Base-by-base conservation (phyloP, 2,888 invertebrate species). In the Tuta absoluta region DNA sequence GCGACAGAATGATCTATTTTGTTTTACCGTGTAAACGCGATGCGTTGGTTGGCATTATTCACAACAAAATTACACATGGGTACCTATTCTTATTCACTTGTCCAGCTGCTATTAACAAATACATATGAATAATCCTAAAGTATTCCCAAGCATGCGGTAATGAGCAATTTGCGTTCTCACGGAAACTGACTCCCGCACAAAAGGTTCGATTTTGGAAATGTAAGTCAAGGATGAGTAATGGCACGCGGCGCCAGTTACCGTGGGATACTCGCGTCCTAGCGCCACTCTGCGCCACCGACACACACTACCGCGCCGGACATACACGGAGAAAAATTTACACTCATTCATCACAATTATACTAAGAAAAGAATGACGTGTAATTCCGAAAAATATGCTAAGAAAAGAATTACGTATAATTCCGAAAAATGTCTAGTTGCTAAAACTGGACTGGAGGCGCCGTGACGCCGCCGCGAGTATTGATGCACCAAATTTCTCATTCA, bases 171-270 rank as follows among this genome's bases (percentile, higher is more conserved):
- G 79, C 78, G 85, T 89, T 91, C 89, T 86, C 89, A 89, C 87
- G 87, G 84, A 86, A 86, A 84, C 82, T 74, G 73, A 80, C 77
- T 85, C 81, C 80, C 84, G 84, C 82, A 87, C 85, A 88, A 89
- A 87, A 89, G 89, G 87, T 87, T 84, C 81, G 83, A 86, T 87
- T 86, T 86, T 83, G 76, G 83, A 86, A 88, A 89, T 86, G 85
- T 89, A 84, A 87, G 89, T 85, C 89, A 90, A 89, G 89, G 87
- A 87, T 88, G 82, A 82, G 82, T 82, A 79, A 83, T 84, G 77
- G 80, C 80, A 78, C 81, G 80, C 81, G 79, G 80, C 75, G 77
- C 78, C 76, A 78, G 78, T 81, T 80, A 84, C 82, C 88, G 89
- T 89, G 89, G 86, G 88, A 89, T 79, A 84, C 78, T 78, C 78